Evolutionary conservation across 2,888 invertebrate species (phyloP).

Genomic region (Stenodera caucasica): DNA sequence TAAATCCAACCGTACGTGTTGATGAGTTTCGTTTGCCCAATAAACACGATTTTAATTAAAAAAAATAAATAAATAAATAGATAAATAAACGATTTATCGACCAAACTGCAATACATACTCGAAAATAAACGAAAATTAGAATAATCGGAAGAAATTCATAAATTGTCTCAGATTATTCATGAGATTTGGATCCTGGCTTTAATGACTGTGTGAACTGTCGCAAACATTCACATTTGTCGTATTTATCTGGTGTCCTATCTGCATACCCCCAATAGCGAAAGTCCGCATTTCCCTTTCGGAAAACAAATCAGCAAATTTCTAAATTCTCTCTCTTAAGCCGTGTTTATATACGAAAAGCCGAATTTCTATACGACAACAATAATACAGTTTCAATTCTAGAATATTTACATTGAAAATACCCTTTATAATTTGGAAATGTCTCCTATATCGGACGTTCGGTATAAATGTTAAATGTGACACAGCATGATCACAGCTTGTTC

Average conservation of each 20-base stretch:
- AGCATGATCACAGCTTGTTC: no score
- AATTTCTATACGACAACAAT: no score
- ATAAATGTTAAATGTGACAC: no score
- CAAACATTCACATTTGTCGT: not conserved
- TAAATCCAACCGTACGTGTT: conserved; percentile 38
- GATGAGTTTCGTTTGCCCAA: conserved; percentile 41
- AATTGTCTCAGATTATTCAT: no score
- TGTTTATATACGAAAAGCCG: no score
- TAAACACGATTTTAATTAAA: conserved; percentile 41
- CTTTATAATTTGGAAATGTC: no score
- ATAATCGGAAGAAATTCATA: not conserved
- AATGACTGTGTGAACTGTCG: not conserved
- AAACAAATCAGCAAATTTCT: no score
- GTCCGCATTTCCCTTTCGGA: not conserved
- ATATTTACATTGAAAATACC: no score
- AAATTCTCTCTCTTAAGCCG: no score
- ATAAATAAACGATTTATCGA: not conserved
- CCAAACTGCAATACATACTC: not conserved
- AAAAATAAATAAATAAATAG: conserved; percentile 14
- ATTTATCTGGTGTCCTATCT: not conserved
- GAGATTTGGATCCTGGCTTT: not conserved
- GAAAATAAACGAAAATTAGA: not conserved
- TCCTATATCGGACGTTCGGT: no score
- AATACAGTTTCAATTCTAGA: no score
- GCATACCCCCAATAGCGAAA: not conserved